Evolutionary conservation across 37 sponge, comb jelly and placozoan species (phyloP), one percentile per base, ranked within the genome.

Genomic region (Mnemiopsis leidyi): DNA sequence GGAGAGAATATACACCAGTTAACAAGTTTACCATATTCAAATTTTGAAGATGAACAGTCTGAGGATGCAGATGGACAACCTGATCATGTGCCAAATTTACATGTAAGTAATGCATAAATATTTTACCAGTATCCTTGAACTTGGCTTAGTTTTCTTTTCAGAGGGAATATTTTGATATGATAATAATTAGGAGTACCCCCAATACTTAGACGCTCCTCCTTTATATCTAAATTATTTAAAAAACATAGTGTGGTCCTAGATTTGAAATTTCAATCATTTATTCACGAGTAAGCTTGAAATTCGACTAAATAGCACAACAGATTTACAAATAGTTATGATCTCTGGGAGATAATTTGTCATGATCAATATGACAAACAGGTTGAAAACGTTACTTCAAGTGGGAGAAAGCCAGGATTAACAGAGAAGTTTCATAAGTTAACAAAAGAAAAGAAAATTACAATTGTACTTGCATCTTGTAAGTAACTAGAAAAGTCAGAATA

Each of bases 401-500:
- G 36, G 36, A 28, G 79, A 32, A 77, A 77, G 35, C 36, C 35
- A 33, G 3, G 35, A 32, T 34, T 77, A 34, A 77, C 26, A 77
- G 36, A 77, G 18, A 77, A 77, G 79, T 77, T 77, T 34, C 33
- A 77, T 7, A 31, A 33, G 33, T 32, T 77, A 32, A 77, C 79
- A 1, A 77, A 77, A 77, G 79, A 77, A 32, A 77, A 77, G 79
- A 77, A 77, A 77, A 32, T 34, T 1, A 77, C 79, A 3, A 31
- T 77, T 0, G 33, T 77, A 31, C 35, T 77, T 34, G 79, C 79
- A 31, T 29, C 29, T 71, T 3, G 73, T 71, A 28, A 71, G 73
- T 71, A 61, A 61, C 68, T 18, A 61, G 9, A 61, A 9, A 9
- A 61, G 68, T 21, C 68, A 61, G 68, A 18, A 21, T 21, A 61